Conservation (phyloP, 2,888 invertebrate species). For the Abrostola tripartita region DNA sequence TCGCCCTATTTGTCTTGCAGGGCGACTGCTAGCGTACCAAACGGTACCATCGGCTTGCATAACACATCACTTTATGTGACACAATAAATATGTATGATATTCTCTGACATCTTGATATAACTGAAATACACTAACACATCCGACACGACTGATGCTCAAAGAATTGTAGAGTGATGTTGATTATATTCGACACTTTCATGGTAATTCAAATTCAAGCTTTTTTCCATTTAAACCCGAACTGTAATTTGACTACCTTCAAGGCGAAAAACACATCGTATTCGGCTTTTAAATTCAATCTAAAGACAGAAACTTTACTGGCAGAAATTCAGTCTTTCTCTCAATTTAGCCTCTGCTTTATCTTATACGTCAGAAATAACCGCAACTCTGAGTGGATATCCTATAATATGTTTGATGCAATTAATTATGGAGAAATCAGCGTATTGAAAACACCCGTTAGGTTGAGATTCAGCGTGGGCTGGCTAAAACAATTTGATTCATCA, state of each 20-base stretch:
- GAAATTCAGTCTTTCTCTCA: no score
- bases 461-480: slow-evolving; percentile 38
- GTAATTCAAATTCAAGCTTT: not conserved
- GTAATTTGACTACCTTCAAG: no score
- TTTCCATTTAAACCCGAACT: no score
- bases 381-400: slow-evolving; percentile 18
- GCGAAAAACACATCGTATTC: no score
- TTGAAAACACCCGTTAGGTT: slow-evolving; percentile 38
- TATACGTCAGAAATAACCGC: slow-evolving; percentile 24
- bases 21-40: slow-evolving; percentile 51
- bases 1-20: slow-evolving; percentile 62
- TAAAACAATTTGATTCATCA: slow-evolving; percentile 43
- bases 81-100: slow-evolving; percentile 36
- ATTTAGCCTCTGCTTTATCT: not conserved
- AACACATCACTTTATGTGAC: slow-evolving; percentile 41
- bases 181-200: not conserved
- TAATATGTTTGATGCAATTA: slow-evolving; percentile 33
- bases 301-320: no score
- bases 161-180: not conserved
- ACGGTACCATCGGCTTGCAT: slow-evolving; percentile 57
- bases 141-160: not conserved
- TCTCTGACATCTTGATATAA: slow-evolving; percentile 36
- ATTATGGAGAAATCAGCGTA: slow-evolving; percentile 43
- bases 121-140: slow-evolving; percentile 18
- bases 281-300: no score